phyloP scores from a whole-genome alignment of 2,113 vertebrate species.

The Picathartes gymnocephalus region DNA sequence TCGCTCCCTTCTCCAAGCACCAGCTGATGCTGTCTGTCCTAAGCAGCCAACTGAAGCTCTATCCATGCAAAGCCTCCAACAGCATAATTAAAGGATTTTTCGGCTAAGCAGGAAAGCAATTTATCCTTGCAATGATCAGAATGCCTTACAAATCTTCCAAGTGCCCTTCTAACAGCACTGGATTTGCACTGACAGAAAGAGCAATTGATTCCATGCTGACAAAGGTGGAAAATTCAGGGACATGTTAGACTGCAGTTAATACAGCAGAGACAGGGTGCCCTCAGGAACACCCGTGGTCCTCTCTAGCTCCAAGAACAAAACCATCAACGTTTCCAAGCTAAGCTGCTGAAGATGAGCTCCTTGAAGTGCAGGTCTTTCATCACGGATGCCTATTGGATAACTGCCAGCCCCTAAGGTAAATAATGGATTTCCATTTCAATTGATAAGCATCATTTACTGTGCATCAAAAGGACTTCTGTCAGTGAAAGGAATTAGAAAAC shows the following conservation, averaged over 20 bases:
- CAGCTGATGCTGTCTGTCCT: neutral
- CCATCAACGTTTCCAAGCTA: neutral
- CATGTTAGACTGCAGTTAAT: fast-evolving
- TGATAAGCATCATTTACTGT: neutral
- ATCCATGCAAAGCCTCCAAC: neutral
- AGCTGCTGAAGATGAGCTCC: neutral
- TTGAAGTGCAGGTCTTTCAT: conserved; percentile 29
- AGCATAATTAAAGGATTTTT: neutral
- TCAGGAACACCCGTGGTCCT: neutral
- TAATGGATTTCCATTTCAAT: conserved; percentile 26
- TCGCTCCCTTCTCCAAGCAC: neutral
- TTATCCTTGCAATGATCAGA: neutral
- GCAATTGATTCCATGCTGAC: neutral
- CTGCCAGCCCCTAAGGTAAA: neutral
- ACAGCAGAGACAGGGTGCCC: neutral
- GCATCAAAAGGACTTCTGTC: neutral
- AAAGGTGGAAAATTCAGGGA: neutral
- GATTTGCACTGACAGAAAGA: neutral
- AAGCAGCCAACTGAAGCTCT: neutral
- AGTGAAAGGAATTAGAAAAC: neutral
- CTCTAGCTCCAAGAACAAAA: neutral
- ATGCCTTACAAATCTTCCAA: neutral
- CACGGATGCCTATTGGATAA: neutral
- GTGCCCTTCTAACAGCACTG: neutral
- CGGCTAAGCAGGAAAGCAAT: neutral